phyloP scores from a whole-genome alignment of 2,888 invertebrate genomes.

The Galerucella calmariensis region DNA sequence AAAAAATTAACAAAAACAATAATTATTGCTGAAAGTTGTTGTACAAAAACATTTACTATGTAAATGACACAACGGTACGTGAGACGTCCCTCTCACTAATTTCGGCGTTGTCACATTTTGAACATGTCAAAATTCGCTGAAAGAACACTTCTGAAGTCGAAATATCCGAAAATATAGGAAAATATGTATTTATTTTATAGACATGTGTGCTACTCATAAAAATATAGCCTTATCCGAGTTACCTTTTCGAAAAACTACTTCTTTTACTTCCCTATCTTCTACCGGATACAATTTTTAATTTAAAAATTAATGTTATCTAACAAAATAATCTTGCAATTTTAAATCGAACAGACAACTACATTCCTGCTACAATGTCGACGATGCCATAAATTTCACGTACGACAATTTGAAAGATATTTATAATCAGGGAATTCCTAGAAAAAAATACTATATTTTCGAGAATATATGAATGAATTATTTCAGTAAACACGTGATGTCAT shows the following conservation, averaged over 20 bases:
- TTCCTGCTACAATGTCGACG: not conserved
- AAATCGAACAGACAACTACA: not conserved
- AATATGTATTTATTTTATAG: not conserved
- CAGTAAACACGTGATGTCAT: no score
- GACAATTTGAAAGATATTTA: not conserved
- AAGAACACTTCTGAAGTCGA: no score
- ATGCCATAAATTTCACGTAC: constrained; percentile 1
- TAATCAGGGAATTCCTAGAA: constrained; percentile 4
- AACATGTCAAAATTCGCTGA: no score
- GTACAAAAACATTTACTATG: no score
- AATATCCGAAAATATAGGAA: no score
- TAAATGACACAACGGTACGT: no score
- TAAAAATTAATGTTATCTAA: not conserved
- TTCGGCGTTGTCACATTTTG: no score
- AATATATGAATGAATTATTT: no score
- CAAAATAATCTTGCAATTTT: not conserved
- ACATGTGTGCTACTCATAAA: not conserved
- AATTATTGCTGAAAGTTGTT: not conserved
- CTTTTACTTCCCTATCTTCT: constrained; percentile 9
- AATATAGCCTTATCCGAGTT: not conserved
- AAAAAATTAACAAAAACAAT: not conserved
- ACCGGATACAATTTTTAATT: not conserved
- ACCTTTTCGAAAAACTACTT: not conserved
- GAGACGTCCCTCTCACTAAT: no score
- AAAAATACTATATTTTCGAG: not conserved